These are phyloP conservation scores for Episyrphus balteatus DNA, from an alignment of 1,140 invertebrate species.

Conservation along the genomic window DNA sequence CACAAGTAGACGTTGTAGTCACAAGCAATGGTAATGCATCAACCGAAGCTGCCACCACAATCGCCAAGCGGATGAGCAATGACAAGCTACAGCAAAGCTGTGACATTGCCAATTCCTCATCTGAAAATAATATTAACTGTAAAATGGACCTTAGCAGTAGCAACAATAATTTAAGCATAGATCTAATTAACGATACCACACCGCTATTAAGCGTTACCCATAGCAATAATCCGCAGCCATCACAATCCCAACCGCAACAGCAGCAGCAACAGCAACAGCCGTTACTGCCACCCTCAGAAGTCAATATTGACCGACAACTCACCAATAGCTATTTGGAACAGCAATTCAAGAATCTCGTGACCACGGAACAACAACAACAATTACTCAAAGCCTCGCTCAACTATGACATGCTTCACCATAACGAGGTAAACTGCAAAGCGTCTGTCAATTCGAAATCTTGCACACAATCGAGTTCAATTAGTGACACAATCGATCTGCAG, in stretches of 20 bases:
- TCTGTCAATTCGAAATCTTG: conserved; percentile 21
- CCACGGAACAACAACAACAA: background rate
- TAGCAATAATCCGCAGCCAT: background rate
- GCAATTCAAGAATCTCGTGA: conserved; percentile 5
- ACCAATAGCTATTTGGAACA: background rate
- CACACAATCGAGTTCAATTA: conserved; percentile 24
- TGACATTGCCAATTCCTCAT: no score
- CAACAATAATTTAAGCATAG: no score
- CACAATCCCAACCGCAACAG: background rate
- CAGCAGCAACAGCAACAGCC: background rate
- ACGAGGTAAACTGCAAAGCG: conserved; percentile 17
- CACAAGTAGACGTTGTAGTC: background rate
- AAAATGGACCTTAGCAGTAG: no score
- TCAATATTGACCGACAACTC: background rate
- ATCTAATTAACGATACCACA: no score
- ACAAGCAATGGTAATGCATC: background rate
- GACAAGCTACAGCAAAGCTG: no score
- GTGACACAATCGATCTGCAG: conserved; percentile 30
- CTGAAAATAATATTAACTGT: no score
- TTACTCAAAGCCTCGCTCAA: background rate
- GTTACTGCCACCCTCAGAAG: background rate
- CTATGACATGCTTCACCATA: conserved; percentile 2
- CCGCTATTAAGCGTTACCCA: no score
- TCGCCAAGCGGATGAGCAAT: no score
- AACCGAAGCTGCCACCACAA: no score